Evolutionary conservation across 2,113 vertebrate genomes (phyloP), one percentile per base, ranked within the genome.

Genomic region (Podarcis raffonei): DNA sequence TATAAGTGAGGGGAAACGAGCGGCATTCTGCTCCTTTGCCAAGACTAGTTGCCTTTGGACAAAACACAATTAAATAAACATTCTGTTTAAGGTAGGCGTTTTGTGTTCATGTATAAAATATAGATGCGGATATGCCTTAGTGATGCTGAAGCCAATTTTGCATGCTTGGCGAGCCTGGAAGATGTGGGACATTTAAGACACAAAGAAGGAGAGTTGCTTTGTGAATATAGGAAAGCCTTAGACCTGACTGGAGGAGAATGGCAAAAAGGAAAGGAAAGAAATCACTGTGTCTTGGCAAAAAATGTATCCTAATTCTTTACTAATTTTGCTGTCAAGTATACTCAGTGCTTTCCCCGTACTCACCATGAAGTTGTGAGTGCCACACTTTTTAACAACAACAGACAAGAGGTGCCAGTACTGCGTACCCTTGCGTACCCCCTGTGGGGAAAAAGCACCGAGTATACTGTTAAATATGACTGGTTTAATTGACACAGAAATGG

Each of bases 301-400:
- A 6, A 83, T 32, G 82, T 39, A 30, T 66, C 53, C 11, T 15
- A 30, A 76, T 89, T 87, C 78, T 71, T 86, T 81, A 23, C 79
- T 75, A 89, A 87, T 66, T 81, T 65, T 92, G 1, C 23, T 88
- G 48, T 48, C 48, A 48, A 48, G 48, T 48, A 48, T 48, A 48
- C 48, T 48, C 48, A 48, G 48, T 12, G 48, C 48, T 48, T 48
- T 11, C 9, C 9, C 48, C 9, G 48, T 48, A 48, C 48, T 48
- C 48, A 53, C 11, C 48, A 12, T 53, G 48, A 53, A 53, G 48
- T 53, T 53, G 11, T 53, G 9, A 53, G 48, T 53, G 48, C 9
- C 48, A 53, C 48, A 53, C 48, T 53, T 53, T 53, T 53, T 53
- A 53, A 53, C 48, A 53, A 53, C 48, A 53, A 53, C 48, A 53